These are phyloP conservation scores for Aeoliscus strigatus DNA, from an alignment of 2,797 vertebrate genomes.

Conservation along the genomic window DNA sequence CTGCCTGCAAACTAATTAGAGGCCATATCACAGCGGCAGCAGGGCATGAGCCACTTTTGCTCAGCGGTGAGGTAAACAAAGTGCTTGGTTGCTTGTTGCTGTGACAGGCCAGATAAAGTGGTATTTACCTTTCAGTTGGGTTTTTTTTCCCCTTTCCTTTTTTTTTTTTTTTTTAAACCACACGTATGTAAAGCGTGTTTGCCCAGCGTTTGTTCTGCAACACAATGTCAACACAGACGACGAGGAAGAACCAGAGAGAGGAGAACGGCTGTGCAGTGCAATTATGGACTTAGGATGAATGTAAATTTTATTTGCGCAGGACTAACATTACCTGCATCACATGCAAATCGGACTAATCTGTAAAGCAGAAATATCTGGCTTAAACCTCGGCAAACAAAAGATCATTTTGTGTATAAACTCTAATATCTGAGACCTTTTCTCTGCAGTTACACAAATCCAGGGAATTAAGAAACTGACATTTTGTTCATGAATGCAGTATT, in stretches of 20 bases:
- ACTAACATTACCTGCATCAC: slow-evolving; percentile 37
- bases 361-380: no score
- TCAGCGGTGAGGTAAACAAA: slow-evolving; percentile 65
- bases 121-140: slow-evolving; percentile 65
- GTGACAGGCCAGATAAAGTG: slow-evolving; percentile 68
- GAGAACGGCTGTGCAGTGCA: slow-evolving; percentile 27
- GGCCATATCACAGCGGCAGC: slow-evolving; percentile 59
- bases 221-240: slow-evolving; percentile 48
- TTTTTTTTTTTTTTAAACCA: slow-evolving; percentile 22
- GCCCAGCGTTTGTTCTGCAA: slow-evolving; percentile 28
- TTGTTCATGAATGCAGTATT: no score
- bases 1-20: slow-evolving; percentile 66
- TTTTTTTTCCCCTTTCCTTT: slow-evolving; percentile 49
- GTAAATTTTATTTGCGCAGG: slow-evolving; percentile 29
- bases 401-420: no score
- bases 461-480: no score
- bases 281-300: slow-evolving; percentile 45
- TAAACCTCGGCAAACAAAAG: no score
- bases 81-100: slow-evolving; percentile 57
- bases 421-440: no score
- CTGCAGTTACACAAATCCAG: no score
- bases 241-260: slow-evolving; percentile 18
- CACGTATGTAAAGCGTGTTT: slow-evolving; percentile 34
- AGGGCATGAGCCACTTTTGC: slow-evolving; percentile 56
- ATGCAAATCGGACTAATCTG: no score